These are phyloP conservation scores for Oophaga pumilio DNA, from an alignment of 2,113 vertebrate genomes.

Conservation along the genomic window DNA sequence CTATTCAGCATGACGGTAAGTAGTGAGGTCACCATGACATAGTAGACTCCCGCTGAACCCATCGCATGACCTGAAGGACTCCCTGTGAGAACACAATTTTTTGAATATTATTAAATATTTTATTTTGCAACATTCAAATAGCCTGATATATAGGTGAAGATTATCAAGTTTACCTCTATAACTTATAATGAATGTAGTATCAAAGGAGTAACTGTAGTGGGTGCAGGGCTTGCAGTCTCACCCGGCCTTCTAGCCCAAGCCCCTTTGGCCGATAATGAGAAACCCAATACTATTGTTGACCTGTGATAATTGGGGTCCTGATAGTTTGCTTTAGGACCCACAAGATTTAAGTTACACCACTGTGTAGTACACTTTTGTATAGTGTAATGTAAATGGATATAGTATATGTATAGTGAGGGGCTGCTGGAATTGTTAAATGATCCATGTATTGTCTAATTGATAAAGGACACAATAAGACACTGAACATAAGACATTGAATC, in stretches of 20 bases:
- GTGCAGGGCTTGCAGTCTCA: too few species aligned
- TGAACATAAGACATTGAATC: not conserved
- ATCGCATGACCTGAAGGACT: constrained; percentile 96
- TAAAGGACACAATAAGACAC: not conserved
- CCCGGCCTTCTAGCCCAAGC: too few species aligned
- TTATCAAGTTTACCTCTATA: not conserved
- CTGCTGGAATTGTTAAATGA: not conserved
- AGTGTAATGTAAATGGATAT: not conserved
- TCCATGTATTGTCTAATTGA: not conserved
- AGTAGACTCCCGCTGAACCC: constrained; percentile 92
- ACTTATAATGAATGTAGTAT: too few species aligned
- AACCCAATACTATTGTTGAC: too few species aligned
- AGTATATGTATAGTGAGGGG: not conserved
- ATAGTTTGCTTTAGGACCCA: too few species aligned
- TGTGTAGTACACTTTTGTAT: not conserved
- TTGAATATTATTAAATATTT: not conserved
- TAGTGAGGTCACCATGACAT: constrained; percentile 87
- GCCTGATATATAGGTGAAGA: not conserved
- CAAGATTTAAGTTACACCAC: too few species aligned
- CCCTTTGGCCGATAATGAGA: too few species aligned
- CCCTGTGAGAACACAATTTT: constrained; percentile 68
- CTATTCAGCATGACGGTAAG: constrained; percentile 76
- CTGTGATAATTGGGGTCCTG: too few species aligned
- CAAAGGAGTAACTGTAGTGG: too few species aligned
- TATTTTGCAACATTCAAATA: not conserved